Evolutionary conservation across 2,888 invertebrate genomes (phyloP), one percentile per base, ranked within the genome.

Genomic region (Erebia aethiops): DNA sequence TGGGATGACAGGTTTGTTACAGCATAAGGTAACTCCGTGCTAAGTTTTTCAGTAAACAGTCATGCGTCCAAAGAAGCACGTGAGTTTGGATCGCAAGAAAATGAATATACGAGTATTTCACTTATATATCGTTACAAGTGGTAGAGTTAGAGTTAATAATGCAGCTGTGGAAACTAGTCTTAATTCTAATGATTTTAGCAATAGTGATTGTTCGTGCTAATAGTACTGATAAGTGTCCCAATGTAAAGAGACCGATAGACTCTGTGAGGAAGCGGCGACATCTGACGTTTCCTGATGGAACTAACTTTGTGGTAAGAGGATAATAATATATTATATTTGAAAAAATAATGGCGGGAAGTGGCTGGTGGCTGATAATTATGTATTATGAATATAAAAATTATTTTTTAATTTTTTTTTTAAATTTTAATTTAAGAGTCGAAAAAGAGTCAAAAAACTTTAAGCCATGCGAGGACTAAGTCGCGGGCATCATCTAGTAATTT

Each of bases 201-300:
- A 0, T 49, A 71, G 75, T 71, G 79, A 78, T 60, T 79, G 83
- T 71, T 77, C 77, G 71, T 10, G 65, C 62, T 1, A 75, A 77
- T 64, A 67, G 71, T 10, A 74, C 73, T 11, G 76, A 77, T 1
- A 78, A 82, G 8, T 93, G 92, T 78, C 86, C 87, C 0, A 93
- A 90, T 82, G 82, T 86, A 21, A 92, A 85, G 73, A 83, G 83
- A 2, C 75, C 84, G 10, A 71, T 90, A 7, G 78, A 77, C 18
- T 76, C 78, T 0, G 76, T 88, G 21, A 83, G 93, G 51, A 92
- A 88, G 71, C 81, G 86, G 35, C 81, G 93, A 49, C 85, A 89
- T 79, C 71, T 93, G 70, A 84, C 84, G 1, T 93, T 92, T 77
- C 91, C 91, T 2, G 84, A 87, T 64, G 86, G 85, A 11, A 86